A percentile compares a stretch with the other conserved stretches of the same genome.
Conservation (phyloP, 2,113 vertebrate genomes). For the Malurus cyaneus region DNA sequence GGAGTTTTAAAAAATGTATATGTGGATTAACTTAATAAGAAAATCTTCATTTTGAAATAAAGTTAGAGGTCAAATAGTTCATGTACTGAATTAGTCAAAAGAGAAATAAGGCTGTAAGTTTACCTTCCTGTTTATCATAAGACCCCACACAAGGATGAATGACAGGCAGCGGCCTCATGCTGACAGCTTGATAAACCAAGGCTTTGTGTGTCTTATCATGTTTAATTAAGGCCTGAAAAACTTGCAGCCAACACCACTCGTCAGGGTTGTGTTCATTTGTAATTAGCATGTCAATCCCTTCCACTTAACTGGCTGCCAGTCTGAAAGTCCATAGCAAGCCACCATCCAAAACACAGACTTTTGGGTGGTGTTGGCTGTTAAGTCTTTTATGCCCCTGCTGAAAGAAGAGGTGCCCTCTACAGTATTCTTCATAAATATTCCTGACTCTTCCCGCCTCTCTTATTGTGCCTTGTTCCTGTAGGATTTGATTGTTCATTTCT, state of each 20-base stretch:
- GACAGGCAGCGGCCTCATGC: neutral
- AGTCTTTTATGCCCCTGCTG: neutral
- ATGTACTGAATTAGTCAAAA: neutral
- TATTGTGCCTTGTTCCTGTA: neutral
- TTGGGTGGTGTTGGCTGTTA: neutral
- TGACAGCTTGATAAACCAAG: neutral
- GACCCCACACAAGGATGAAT: neutral
- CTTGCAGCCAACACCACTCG: neutral
- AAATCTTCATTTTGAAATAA: neutral
- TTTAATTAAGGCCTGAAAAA: slow-evolving; percentile 55
- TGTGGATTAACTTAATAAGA: neutral
- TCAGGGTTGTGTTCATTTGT: neutral
- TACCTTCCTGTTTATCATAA: neutral
- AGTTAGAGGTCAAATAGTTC: neutral
- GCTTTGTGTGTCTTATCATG: slow-evolving; percentile 19
- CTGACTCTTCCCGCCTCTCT: neutral
- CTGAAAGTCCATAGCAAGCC: neutral
- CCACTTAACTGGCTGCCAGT: neutral
- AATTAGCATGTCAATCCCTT: slow-evolving; percentile 47
- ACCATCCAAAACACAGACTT: neutral
- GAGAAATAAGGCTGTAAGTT: neutral
- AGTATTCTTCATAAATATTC: neutral
- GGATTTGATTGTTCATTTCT: slow-evolving; percentile 9
- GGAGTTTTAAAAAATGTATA: neutral
- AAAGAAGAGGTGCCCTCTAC: neutral